These are phyloP conservation scores for Leptogaster cylindrica DNA, from an alignment of 2,888 invertebrate genomes.

Conservation along the genomic window DNA sequence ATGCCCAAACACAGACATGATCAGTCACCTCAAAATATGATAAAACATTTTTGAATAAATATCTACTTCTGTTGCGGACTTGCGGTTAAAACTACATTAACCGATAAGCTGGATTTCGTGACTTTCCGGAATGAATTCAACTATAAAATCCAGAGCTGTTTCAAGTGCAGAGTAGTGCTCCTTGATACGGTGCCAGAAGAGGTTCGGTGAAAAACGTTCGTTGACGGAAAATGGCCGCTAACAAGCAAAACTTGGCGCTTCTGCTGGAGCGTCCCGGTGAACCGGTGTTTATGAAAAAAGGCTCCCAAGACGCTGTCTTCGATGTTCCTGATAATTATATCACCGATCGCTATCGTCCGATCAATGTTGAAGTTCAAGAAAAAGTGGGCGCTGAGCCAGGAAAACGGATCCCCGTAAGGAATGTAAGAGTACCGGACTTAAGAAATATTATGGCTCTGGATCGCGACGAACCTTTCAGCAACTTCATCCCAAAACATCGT, in stretches of 20 bases:
- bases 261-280: constrained; percentile 75
- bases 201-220: not conserved
- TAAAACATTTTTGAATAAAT: too few relatives aligned
- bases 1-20: too few relatives aligned
- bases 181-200: too few relatives aligned
- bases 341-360: constrained; percentile 61
- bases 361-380: constrained; percentile 62
- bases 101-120: too few relatives aligned
- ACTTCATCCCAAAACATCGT: constrained; percentile 71
- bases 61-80: too few relatives aligned
- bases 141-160: too few relatives aligned
- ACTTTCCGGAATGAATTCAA: too few relatives aligned
- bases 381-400: constrained; percentile 65
- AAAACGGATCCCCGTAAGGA: constrained; percentile 63
- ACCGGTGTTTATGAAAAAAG: constrained; percentile 75
- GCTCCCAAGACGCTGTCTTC: constrained; percentile 65
- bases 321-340: constrained; percentile 68
- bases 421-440: constrained; percentile 69
- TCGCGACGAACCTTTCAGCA: constrained; percentile 69
- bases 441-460: constrained; percentile 66
- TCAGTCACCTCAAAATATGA: too few relatives aligned
- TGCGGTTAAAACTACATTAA: too few relatives aligned
- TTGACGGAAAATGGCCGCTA: constrained; percentile 48
- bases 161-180: too few relatives aligned
- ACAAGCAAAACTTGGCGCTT: constrained; percentile 65